Base-by-base conservation (phyloP, 64 coral and sea anemone genomes). In the Porites australiensis region DNA sequence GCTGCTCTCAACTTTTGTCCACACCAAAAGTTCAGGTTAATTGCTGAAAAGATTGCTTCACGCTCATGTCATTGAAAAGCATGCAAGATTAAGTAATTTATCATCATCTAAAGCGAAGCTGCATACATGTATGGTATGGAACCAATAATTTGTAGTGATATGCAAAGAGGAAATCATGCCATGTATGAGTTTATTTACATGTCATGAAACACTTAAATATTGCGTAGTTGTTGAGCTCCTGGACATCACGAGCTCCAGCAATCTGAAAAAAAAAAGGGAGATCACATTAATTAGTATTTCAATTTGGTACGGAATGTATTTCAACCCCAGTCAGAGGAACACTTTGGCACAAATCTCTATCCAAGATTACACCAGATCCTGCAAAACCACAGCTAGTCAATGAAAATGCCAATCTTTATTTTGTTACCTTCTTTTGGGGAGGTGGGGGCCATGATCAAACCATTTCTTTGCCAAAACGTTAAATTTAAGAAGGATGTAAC, bases 221-320 rank as follows among this genome's bases (percentile, higher is more conserved):
- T 15, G 64, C 64, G 18, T 19, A 68, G 64, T 68, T 68, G 64
- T 68, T 68, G 16, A 94, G 87, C 45, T 23, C 82, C 16, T 15
- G 78, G 50, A 94, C 79, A 77, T 94, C 87, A 66, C 10, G 64
- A 48, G 20, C 86, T 89, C 64, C 77, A 62, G 77, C 69, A 81
- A 94, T 75, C 78, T 82, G 59, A 82, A 59, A 70, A 82, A 59
- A 70, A 90, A 90, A 21, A 58, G 54, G 60, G 8, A 94, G 5
- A 71, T 66, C 64, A 15, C 16, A 15, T n/a, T 0, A 66, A 10
- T 66, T 13, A 66, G 13, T 15, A 66, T 66, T 21, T 66, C 27
- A 37, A 37, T 37, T 37, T 37, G 27, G 10, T 66, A 15, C 64
- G 16, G 13, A 66, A 13, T 13, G 9, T 66, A 66, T 66, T 66